phyloP scores from a whole-genome alignment of 2,797 vertebrate genomes.

The Melanotaenia pygmaea region DNA sequence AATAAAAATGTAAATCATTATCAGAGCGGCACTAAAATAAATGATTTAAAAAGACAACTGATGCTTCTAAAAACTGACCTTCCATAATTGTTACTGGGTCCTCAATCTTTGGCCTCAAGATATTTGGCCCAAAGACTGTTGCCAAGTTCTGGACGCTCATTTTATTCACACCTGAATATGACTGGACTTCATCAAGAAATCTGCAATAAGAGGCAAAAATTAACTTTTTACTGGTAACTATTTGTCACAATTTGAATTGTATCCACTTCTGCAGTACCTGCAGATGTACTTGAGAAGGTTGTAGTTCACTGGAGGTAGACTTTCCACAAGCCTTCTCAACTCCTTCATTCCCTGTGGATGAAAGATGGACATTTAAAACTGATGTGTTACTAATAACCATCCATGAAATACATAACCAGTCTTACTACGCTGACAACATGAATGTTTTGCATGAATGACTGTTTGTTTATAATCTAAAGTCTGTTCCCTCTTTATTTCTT shows the following conservation, averaged over 20 bases:
- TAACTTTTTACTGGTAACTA: neutral
- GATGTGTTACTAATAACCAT: neutral
- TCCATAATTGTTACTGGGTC: constrained; percentile 98
- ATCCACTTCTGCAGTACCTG: constrained; percentile 81
- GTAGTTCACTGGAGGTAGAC: constrained; percentile 93
- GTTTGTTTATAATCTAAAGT: neutral
- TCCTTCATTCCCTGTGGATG: constrained; percentile 90
- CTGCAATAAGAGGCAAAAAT: constrained; percentile 68
- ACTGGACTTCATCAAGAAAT: constrained; percentile 98
- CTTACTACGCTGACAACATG: neutral
- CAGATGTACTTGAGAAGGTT: constrained; percentile 98
- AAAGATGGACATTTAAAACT: neutral
- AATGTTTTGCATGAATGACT: neutral
- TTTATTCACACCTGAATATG: constrained; percentile 95
- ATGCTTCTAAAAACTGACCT: constrained; percentile 76
- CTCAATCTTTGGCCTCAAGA: constrained; percentile 94
- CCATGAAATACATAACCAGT: neutral
- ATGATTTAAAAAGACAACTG: accelerated
- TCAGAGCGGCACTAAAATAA: neutral
- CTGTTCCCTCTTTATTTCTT: neutral
- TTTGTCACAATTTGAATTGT: neutral
- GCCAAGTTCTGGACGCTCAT: constrained; percentile 98
- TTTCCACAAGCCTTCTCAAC: constrained; percentile 89
- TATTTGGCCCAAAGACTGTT: constrained; percentile 98
- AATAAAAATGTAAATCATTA: constrained; percentile 17